Evolutionary conservation across 2,797 vertebrate genomes (phyloP).

Genomic region (Streptopelia turtur): DNA sequence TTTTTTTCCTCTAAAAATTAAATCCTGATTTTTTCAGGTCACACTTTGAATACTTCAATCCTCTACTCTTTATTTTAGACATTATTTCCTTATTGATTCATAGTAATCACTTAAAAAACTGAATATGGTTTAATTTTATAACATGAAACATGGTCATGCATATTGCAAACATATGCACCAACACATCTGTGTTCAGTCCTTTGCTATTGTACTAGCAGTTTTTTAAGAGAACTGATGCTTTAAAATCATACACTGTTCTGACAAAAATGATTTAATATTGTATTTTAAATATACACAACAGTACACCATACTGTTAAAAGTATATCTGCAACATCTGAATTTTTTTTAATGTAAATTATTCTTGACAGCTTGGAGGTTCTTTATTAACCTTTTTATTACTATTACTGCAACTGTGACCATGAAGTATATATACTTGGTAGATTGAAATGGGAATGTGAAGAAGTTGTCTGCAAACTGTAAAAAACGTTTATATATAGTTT

Average conservation of each 20-base stretch:
- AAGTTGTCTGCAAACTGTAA: slow-evolving; percentile 53
- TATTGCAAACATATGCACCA: slow-evolving; percentile 14
- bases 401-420: slow-evolving; percentile 1
- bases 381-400: slow-evolving; percentile 7
- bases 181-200: slow-evolving; percentile 10
- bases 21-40: neutral
- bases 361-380: neutral
- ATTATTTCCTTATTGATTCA: neutral
- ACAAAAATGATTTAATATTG: neutral
- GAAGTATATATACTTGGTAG: neutral
- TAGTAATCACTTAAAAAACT: neutral
- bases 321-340: neutral
- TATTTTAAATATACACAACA: neutral
- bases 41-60: neutral
- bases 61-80: neutral
- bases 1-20: neutral
- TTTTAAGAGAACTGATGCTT: neutral
- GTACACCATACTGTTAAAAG: neutral
- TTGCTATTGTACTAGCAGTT: neutral
- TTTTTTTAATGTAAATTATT: neutral
- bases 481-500: slow-evolving; percentile 43
- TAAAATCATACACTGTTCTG: neutral
- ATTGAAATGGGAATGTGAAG: neutral
- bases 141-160: neutral
- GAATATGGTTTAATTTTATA: neutral